Evolutionary conservation across 2,888 invertebrate genomes (phyloP), one percentile per base, ranked within the genome.

Genomic region (Lasius platythorax): DNA sequence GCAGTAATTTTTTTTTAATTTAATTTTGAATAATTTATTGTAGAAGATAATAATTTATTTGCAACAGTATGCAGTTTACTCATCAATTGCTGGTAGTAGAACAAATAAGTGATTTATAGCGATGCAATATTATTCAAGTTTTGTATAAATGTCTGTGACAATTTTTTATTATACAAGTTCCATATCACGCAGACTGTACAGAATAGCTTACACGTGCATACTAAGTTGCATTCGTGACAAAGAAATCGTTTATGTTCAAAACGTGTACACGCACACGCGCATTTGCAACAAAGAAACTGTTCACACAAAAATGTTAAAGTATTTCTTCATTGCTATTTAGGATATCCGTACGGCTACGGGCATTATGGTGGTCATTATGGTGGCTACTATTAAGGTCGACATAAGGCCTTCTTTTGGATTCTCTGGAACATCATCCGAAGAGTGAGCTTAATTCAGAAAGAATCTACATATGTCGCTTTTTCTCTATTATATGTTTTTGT

Each of bases 301-400:
- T 72, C 8, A 37, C 15, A 61, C 9, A 5, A 12, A 70, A 40
- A 70, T 78, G 23, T 74, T 75, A n/a, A 84, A 56, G 15, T 64
- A 83, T 83, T 37, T 82, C 23, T 81, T 88, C 18, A 75, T 87
- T 67, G 50, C 46, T 67, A 66, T 68, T 46, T 85, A 93, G 93
- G 93, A 58, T 92, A 91, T 75, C 91, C 91, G 0, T 87, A 79
- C 53, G 66, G 93, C 64, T 92, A 87, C 33, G 94, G 94, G 12
- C 89, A 88, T 84, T 91, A 87, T 37, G 93, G 93, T 6, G 93
- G 93, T 6, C 85, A 90, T 67, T 91, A 88, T 15, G 89, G 88
- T 12, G 89, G 88, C 46, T 87, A 85, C 53, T 85, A 88, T 83
- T 64, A 67, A 64, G 63, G 6, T 33, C 50, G 30, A 86, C 79